Evolutionary conservation across 1,140 invertebrate species (phyloP).

Genomic region (Drosophila ercepeae): DNA sequence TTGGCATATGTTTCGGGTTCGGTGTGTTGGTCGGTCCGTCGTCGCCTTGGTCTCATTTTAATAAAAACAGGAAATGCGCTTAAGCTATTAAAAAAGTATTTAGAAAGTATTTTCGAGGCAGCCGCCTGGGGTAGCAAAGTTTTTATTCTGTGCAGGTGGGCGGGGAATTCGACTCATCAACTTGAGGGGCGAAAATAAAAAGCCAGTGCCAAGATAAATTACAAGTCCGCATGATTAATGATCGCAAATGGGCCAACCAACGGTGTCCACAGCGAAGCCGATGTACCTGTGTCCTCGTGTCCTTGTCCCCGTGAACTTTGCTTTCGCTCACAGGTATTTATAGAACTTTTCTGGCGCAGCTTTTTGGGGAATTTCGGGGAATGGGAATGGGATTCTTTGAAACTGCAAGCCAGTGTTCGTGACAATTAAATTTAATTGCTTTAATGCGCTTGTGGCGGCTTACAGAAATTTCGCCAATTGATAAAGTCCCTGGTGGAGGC

Average conservation of each 20-base stretch:
- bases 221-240: conserved; percentile 76
- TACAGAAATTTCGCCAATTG: background rate
- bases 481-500: background rate
- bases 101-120: conserved; percentile 67
- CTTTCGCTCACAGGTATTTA: conserved; percentile 46
- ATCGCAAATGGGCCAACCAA: conserved; percentile 57
- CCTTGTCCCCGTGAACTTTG: conserved; percentile 53
- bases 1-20: conserved; percentile 58
- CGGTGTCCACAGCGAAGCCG: conserved; percentile 7
- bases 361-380: conserved; percentile 40
- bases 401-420: conserved; percentile 29
- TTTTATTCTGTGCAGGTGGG: conserved; percentile 45
- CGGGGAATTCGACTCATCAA: conserved; percentile 34
- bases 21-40: conserved; percentile 1
- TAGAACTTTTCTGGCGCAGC: conserved; percentile 41
- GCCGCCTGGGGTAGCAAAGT: conserved; percentile 43
- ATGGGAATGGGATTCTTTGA: conserved; percentile 20
- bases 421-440: conserved; percentile 45
- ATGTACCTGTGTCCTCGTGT: conserved; percentile 27
- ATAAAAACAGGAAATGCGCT: conserved; percentile 79
- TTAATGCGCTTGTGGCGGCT: conserved; percentile 25
- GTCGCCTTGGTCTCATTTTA: conserved; percentile 45
- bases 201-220: conserved; percentile 72
- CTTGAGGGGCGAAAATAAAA: conserved; percentile 31
- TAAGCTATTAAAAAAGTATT: conserved; percentile 82